A percentile compares a stretch with the other conserved stretches of the same genome.
Evolutionary conservation across 2,797 vertebrate species (phyloP).

Genomic region (Mionectes olivaceus): DNA sequence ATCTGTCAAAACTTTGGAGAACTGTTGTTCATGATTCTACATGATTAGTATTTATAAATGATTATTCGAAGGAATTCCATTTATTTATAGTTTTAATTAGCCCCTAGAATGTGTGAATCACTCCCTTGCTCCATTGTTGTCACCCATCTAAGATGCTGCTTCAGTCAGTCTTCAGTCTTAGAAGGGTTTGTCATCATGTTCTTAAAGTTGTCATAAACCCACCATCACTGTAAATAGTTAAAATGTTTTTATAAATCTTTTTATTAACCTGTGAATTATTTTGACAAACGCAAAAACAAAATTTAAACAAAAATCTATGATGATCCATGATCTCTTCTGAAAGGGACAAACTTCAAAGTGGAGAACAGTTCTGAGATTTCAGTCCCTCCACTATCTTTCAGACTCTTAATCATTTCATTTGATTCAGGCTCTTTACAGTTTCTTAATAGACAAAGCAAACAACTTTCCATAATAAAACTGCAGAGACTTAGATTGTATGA

Average conservation of each 20-base stretch:
- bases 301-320: not conserved
- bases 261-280: not conserved
- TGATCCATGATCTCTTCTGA: not conserved
- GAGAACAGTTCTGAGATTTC: not conserved
- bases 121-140: not conserved
- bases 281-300: not conserved
- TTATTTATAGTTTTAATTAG: not conserved
- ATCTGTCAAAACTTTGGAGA: not conserved
- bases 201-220: not conserved
- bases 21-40: not conserved
- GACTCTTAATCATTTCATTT: not conserved
- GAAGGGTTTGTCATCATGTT: not conserved
- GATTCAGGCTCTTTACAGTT: not conserved
- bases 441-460: constrained; percentile 24
- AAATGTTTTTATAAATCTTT: not conserved
- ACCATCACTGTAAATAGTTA: not conserved
- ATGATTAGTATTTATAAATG: not conserved
- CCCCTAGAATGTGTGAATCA: not conserved
- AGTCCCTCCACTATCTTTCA: not conserved
- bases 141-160: not conserved
- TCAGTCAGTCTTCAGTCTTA: not conserved
- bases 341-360: not conserved
- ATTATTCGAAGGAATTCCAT: not conserved
- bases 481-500: not conserved
- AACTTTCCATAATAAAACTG: constrained; percentile 16